Percentiles rank a stretch among this genome's conserved stretches.
These are phyloP conservation scores for Mugil cephalus DNA, from an alignment of 2,113 vertebrate species.

Conservation along the genomic window DNA sequence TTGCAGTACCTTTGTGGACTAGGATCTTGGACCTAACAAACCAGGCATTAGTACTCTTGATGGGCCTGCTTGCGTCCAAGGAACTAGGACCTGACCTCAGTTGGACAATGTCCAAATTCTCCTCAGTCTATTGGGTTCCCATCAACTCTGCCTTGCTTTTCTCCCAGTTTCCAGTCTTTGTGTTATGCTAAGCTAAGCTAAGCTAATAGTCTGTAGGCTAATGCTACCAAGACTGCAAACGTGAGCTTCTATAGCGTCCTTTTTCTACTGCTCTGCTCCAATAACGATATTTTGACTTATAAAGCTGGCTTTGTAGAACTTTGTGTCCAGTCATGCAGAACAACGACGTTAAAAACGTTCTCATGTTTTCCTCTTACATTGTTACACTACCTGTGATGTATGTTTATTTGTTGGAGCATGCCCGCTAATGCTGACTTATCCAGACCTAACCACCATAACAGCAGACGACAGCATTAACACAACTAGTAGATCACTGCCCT, in stretches of 20 bases:
- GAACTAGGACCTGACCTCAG: too few species aligned
- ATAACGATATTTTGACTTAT: background rate
- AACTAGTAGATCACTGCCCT: constrained; percentile 13
- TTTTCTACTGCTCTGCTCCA: background rate
- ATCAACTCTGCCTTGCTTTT: too few species aligned
- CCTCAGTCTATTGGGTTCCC: background rate
- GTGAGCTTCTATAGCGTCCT: background rate
- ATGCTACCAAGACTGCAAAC: too few species aligned
- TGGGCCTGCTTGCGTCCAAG: too few species aligned
- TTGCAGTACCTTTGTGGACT: too few species aligned
- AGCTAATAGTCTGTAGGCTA: background rate
- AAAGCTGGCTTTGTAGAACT: background rate
- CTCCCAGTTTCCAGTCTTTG: background rate
- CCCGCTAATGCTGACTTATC: constrained; percentile 28
- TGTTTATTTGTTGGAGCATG: constrained; percentile 56
- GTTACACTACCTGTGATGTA: constrained; percentile 33
- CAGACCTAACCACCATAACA: background rate
- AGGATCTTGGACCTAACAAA: too few species aligned
- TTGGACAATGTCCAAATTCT: background rate
- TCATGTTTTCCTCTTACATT: constrained; percentile 26
- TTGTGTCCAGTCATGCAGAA: background rate
- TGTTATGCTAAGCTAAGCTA: constrained; percentile 14
- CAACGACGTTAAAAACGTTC: constrained; percentile 1
- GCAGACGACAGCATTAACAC: background rate
- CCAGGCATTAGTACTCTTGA: too few species aligned